phyloP scores from a whole-genome alignment of 2,113 vertebrate species.

The Bathybates hornii region DNA sequence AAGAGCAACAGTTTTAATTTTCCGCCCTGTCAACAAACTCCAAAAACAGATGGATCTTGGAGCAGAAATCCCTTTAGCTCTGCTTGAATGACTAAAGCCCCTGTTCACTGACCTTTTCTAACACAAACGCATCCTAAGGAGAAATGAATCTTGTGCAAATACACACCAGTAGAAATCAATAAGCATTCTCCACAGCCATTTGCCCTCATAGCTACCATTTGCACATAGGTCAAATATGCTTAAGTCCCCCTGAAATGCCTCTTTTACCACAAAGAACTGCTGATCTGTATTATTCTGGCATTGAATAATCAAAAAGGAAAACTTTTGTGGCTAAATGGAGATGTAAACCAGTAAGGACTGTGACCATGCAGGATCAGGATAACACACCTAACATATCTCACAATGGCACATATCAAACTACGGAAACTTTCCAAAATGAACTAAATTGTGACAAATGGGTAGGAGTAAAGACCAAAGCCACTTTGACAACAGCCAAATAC shows the following conservation, averaged over 20 bases:
- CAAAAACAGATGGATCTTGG: slow-evolving; percentile 62
- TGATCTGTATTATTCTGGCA: not conserved
- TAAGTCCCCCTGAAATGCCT: slow-evolving; percentile 23
- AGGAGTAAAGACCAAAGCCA: not conserved
- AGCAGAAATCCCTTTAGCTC: slow-evolving; percentile 63
- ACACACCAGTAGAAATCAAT: slow-evolving; percentile 56
- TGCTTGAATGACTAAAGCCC: slow-evolving; percentile 57
- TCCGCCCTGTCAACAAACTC: slow-evolving; percentile 60
- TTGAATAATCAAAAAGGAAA: not conserved
- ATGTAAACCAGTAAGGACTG: not conserved
- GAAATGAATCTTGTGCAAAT: slow-evolving; percentile 59
- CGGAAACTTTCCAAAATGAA: not conserved
- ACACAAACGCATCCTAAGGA: slow-evolving; percentile 29
- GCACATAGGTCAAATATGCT: slow-evolving; percentile 36
- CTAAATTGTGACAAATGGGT: not conserved
- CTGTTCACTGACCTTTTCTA: slow-evolving; percentile 49
- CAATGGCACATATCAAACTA: not conserved
- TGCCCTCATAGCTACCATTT: slow-evolving; percentile 22
- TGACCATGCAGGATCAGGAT: not conserved
- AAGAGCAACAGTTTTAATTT: slow-evolving; percentile 59
- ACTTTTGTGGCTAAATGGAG: not conserved
- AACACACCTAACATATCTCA: not conserved
- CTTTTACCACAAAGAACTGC: not conserved
- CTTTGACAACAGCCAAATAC: not conserved
- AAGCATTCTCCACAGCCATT: slow-evolving; percentile 38